phyloP scores from a whole-genome alignment of 2,113 vertebrate genomes.

The Platysteira castanea region DNA sequence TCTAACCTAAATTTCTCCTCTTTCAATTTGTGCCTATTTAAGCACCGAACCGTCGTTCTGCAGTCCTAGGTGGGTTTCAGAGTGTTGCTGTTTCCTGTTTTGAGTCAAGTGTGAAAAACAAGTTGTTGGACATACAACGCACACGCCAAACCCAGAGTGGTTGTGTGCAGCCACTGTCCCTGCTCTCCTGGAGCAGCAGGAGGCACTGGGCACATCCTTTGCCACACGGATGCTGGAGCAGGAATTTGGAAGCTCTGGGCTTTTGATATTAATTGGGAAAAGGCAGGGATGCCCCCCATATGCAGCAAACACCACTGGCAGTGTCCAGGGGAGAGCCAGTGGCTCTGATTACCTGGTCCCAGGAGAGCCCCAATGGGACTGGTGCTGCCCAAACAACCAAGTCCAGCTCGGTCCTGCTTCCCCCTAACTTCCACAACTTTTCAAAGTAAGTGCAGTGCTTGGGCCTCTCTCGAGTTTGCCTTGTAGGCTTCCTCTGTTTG shows the following conservation, averaged over 20 bases:
- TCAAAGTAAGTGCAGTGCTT: not conserved
- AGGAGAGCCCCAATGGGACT: not conserved
- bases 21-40: not conserved
- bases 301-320: fast-evolving
- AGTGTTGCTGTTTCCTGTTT: fast-evolving
- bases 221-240: fast-evolving
- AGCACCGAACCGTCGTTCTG: not conserved
- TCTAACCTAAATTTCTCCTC: not conserved
- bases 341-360: fast-evolving
- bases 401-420: not conserved
- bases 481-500: slow-evolving; percentile 35
- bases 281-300: not conserved
- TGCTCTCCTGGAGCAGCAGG: not conserved
- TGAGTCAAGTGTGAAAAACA: not conserved
- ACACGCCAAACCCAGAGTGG: not conserved
- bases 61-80: not conserved
- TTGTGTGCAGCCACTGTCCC: not conserved
- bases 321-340: not conserved
- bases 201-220: not conserved
- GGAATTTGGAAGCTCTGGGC: not conserved
- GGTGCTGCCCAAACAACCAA: not conserved
- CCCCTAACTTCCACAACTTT: not conserved
- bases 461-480: slow-evolving; percentile 34
- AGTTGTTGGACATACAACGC: fast-evolving
- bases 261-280: not conserved